Base-by-base conservation (phyloP, 1,140 invertebrate species). In the Octopus sinensis region DNA sequence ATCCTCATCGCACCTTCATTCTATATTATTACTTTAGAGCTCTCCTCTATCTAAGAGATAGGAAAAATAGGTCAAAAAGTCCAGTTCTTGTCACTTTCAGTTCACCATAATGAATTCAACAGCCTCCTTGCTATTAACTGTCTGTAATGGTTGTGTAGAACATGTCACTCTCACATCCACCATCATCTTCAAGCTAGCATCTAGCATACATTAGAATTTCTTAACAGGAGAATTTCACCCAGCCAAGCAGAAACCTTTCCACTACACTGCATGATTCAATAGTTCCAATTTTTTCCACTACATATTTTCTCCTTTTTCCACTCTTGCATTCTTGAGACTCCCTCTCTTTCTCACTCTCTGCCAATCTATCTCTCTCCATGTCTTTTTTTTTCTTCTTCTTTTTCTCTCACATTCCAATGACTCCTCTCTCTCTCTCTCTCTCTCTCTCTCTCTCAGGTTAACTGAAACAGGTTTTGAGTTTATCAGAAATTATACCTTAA, bases 131-230 rank as follows among this genome's bases (percentile, higher is more conserved):
- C 68, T 73, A 73, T 73, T 73, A 73, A 73, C 68, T 73, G 68
- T 73, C 68, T 73, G 68, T 13, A 17, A 17, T 73, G 7, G 68
- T 13, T 73, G 68, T 73, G 13, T 73, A n/a, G 30, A 73, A 13
- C 5, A 17, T 73, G 68, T 13, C 68, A 73, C 68, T 23, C 68
- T 73, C 13, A 73, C 68, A 73, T 23, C 68, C 68, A 73, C 6
- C 56, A 9, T 17, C 68, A 73, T 73, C 68, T 17, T 23, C 68
- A 12, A 13, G 13, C 30, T 73, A 13, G 30, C 68, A 73, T 73
- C 68, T 73, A 73, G 68, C 68, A 73, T 73, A 73, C 68, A 73
- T 73, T 73, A 73, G 17, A 73, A 73, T 73, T 73, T 73, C 68
- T 73, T 73, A 73, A 73, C 68, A 23, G 68, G 17, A 73, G 68